phyloP scores from a whole-genome alignment of 2,113 vertebrate genomes.

The Phalacrocorax brasilianus region DNA sequence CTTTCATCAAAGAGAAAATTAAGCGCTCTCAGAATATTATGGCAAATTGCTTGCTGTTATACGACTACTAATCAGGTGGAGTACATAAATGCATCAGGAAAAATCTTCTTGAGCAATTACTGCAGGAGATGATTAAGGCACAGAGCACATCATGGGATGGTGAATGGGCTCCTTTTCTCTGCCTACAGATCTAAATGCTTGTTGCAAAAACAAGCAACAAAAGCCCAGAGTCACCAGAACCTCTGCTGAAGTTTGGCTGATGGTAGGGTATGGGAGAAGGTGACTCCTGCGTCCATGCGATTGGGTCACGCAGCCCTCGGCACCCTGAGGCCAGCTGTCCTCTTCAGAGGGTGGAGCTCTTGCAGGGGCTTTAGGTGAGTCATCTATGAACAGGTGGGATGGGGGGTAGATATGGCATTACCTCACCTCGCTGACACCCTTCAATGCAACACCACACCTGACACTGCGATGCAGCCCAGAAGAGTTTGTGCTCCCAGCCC shows the following conservation, averaged over 20 bases:
- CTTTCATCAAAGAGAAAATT: constrained; percentile 66
- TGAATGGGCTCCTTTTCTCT: background rate
- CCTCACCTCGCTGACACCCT: background rate
- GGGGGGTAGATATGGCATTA: fast-evolving
- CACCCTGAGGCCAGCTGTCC: fast-evolving
- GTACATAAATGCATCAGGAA: constrained; percentile 38
- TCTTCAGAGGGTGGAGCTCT: background rate
- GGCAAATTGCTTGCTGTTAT: constrained; percentile 61
- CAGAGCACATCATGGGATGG: background rate
- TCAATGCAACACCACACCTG: fast-evolving
- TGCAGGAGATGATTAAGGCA: background rate
- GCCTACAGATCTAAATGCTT: background rate
- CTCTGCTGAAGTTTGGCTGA: background rate
- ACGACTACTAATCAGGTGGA: constrained; percentile 57
- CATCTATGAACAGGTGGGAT: fast-evolving
- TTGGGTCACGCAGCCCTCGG: fast-evolving
- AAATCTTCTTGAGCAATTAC: constrained; percentile 17
- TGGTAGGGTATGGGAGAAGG: fast-evolving
- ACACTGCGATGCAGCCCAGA: background rate
- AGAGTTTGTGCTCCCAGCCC: background rate
- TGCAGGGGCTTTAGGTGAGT: background rate
- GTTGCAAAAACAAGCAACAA: background rate
- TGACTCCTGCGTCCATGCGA: fast-evolving
- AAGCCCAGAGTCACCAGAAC: background rate
- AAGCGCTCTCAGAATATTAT: constrained; percentile 63